Percentiles rank a stretch among this genome's conserved stretches.
These are phyloP conservation scores for Monoplex corrugatus DNA, from an alignment of 2,888 invertebrate genomes.

Conservation along the genomic window DNA sequence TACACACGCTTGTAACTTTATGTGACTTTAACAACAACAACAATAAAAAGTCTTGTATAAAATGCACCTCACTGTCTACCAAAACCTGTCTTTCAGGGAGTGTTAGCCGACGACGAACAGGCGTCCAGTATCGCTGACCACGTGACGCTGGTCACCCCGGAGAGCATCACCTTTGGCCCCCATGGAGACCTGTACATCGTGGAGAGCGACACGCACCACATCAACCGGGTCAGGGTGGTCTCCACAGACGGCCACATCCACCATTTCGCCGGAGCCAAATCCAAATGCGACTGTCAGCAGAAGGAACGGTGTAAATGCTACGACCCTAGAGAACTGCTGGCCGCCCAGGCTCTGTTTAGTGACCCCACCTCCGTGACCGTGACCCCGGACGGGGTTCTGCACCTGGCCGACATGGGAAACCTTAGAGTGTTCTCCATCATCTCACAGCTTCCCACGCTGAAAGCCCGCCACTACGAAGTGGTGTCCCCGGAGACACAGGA, in stretches of 20 bases:
- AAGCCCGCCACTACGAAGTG: conserved; percentile 88
- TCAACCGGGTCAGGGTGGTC: conserved; percentile 91
- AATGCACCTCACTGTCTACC: neutral
- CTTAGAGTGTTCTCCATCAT: conserved; percentile 86
- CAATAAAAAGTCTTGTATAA: neutral
- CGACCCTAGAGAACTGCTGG: conserved; percentile 86
- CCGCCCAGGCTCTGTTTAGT: conserved; percentile 95
- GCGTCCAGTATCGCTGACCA: conserved; percentile 87
- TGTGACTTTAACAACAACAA: no score
- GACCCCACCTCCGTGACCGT: conserved; percentile 93
- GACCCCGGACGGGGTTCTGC: conserved; percentile 96
- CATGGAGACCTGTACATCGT: conserved; percentile 96
- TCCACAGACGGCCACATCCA: conserved; percentile 96
- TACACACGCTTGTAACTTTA: no score
- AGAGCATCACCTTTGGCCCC: conserved; percentile 94
- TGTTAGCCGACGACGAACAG: conserved; percentile 76
- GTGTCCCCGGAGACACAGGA: conserved; percentile 96
- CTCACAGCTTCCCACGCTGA: conserved; percentile 75
- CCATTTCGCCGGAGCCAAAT: conserved; percentile 95
- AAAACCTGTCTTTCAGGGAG: conserved; percentile 63
- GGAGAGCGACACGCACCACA: conserved; percentile 94
- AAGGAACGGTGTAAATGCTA: conserved; percentile 93
- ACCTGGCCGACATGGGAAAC: conserved; percentile 95
- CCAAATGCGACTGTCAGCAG: conserved; percentile 81
- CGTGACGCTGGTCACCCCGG: conserved; percentile 92